Evolutionary conservation across 1,140 invertebrate genomes (phyloP), one percentile per base, ranked within the genome.

Genomic region (Sycophila sp.): DNA sequence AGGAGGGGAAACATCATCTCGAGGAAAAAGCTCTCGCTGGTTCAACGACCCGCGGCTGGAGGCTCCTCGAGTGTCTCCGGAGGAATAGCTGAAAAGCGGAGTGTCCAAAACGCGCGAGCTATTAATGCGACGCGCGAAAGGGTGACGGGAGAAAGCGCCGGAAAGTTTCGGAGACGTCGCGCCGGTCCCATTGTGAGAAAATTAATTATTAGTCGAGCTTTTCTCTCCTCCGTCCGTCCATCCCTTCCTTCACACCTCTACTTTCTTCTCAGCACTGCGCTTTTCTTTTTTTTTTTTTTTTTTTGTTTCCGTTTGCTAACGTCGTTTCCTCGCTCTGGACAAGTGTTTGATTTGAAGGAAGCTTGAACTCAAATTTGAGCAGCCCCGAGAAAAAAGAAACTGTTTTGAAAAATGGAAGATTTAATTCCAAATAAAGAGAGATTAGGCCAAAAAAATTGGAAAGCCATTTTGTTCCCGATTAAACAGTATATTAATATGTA

Each of bases 251-350:
- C n/a, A n/a, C n/a, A n/a, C n/a, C n/a, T n/a, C n/a, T n/a, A n/a
- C n/a, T n/a, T n/a, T n/a, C n/a, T n/a, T n/a, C n/a, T n/a, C 55
- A 34, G 22, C 68, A 63, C 64, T 63, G 64, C 73, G 68, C 53
- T 60, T 68, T 74, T 72, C 75, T 71, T 62, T 69, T 72, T 74
- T 69, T 69, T 10, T 5, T n/a, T 13, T 47, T 4, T 22, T 47
- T 47, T 22, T 22, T 7, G 7, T 22, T 10, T 40, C 38, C 19
- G 7, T 47, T 47, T 47, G 42, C 7, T 24, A 7, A 22, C 2
- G 6, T 22, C n/a, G 2, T 40, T 10, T 40, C 38, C 24, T 47
- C 19, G 19, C n/a, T n/a, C n/a, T n/a, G n/a, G n/a, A n/a, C n/a
- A n/a, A n/a, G n/a, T n/a, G n/a, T n/a, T n/a, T 34, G 30, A 32